Percentiles rank a stretch among this genome's conserved stretches.
phyloP scores from a whole-genome alignment of 2,113 vertebrate genomes.

The Cricetomys ansorgei region DNA sequence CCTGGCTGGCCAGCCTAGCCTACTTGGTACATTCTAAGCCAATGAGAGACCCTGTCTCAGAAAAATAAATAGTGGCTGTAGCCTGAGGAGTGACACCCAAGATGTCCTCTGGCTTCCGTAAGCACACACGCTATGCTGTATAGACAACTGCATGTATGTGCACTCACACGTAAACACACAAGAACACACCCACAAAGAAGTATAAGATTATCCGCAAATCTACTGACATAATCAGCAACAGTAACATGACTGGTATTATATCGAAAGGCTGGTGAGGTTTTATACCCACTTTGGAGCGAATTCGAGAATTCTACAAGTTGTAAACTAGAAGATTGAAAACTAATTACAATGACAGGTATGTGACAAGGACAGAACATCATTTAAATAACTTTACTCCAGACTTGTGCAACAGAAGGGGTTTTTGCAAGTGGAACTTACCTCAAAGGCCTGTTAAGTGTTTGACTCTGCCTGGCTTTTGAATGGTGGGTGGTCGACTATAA shows the following conservation, averaged over 20 bases:
- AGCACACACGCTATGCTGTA: neutral
- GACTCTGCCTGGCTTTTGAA: neutral
- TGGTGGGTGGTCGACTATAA: neutral
- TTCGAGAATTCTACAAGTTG: neutral
- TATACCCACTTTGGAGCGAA: neutral
- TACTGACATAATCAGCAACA: neutral
- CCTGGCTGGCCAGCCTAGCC: neutral
- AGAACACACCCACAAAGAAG: neutral
- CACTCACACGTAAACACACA: neutral
- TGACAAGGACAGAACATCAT: neutral
- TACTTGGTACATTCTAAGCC: neutral
- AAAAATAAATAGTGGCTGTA: neutral
- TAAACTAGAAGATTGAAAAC: neutral
- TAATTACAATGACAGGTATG: constrained; percentile 9
- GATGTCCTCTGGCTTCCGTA: neutral
- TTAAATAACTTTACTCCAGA: constrained; percentile 44
- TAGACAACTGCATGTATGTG: neutral
- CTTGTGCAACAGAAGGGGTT: neutral
- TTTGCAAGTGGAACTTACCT: constrained; percentile 45
- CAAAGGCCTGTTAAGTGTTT: constrained; percentile 8
- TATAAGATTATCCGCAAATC: neutral
- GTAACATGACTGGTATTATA: neutral
- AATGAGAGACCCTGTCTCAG: neutral
- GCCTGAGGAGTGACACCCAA: neutral
- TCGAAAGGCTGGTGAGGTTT: neutral